Percentiles rank a stretch among this genome's conserved stretches.
These are phyloP conservation scores for Dynastes grantii DNA, from an alignment of 2,888 invertebrate genomes.

Conservation along the genomic window DNA sequence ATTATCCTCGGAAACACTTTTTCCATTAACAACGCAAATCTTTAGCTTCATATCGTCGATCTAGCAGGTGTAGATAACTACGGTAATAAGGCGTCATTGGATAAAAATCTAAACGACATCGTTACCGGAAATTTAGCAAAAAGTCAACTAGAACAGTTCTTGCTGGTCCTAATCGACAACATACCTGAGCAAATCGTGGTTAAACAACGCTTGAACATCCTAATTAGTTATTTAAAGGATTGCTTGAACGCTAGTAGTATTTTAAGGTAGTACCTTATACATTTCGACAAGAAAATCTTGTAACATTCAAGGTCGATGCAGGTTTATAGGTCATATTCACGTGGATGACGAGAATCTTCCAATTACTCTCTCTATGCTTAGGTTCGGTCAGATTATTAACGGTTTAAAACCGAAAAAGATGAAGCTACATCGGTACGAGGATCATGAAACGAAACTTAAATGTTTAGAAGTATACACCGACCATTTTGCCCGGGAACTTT, in stretches of 20 bases:
- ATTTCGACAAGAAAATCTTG: neutral
- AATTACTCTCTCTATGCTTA: conserved; percentile 68
- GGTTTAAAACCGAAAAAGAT: conserved; percentile 61
- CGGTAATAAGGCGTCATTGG: conserved; percentile 62
- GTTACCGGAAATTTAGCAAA: conserved; percentile 69
- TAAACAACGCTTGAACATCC: conserved; percentile 63
- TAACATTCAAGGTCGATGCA: conserved; percentile 53
- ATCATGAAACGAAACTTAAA: conserved; percentile 60
- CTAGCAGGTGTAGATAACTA: conserved; percentile 68
- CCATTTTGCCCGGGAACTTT: too few relatives aligned
- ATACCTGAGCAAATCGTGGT: conserved; percentile 58
- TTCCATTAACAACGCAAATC: neutral
- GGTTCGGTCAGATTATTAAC: conserved; percentile 66
- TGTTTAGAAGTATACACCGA: conserved; percentile 58
- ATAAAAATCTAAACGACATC: conserved; percentile 65
- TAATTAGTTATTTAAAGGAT: conserved; percentile 67
- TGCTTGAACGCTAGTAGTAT: conserved; percentile 64
- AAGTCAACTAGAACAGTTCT: conserved; percentile 68
- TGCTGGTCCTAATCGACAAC: conserved; percentile 59
- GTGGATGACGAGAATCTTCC: conserved; percentile 64
- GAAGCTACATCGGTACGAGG: conserved; percentile 55
- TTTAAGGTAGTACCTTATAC: conserved; percentile 63
- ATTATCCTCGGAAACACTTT: too few relatives aligned
- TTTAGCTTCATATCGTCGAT: conserved; percentile 70
- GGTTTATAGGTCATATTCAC: conserved; percentile 69